These are phyloP conservation scores for Oscheius myriophilus DNA, from an alignment of 2,888 invertebrate genomes.

Conservation along the genomic window DNA sequence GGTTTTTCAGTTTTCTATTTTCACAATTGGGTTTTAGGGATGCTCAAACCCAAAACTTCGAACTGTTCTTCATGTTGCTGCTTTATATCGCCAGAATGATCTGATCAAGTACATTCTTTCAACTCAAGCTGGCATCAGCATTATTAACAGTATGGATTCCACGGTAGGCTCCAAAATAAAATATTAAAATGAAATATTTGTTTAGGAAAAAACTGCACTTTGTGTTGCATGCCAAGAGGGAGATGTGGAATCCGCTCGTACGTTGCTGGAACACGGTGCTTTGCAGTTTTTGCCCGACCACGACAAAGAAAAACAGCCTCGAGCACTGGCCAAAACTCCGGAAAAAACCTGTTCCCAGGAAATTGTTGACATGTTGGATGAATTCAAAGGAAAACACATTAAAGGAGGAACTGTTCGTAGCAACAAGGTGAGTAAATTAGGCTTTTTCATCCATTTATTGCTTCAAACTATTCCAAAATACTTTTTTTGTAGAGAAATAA, in stretches of 20 bases:
- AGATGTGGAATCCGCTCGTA: neutral
- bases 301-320: conserved; percentile 5
- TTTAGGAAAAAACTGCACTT: conserved; percentile 13
- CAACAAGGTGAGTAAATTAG: no score
- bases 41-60: neutral
- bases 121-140: neutral
- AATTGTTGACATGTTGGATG: neutral
- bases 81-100: neutral
- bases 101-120: conserved; percentile 3
- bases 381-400: neutral
- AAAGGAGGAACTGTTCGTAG: no score
- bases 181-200: neutral
- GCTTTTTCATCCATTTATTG: no score
- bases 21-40: neutral
- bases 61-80: conserved; percentile 23
- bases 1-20: neutral
- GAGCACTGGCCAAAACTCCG: neutral
- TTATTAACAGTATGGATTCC: neutral
- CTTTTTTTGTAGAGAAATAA: no score
- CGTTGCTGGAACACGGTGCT: conserved; percentile 12
- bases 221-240: conserved; percentile 10
- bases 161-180: neutral
- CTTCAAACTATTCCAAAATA: no score
- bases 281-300: conserved; percentile 8
- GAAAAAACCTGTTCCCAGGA: conserved; percentile 4